phyloP scores from a whole-genome alignment of 2,797 vertebrate species.

The Eurystomus glaucurus region DNA sequence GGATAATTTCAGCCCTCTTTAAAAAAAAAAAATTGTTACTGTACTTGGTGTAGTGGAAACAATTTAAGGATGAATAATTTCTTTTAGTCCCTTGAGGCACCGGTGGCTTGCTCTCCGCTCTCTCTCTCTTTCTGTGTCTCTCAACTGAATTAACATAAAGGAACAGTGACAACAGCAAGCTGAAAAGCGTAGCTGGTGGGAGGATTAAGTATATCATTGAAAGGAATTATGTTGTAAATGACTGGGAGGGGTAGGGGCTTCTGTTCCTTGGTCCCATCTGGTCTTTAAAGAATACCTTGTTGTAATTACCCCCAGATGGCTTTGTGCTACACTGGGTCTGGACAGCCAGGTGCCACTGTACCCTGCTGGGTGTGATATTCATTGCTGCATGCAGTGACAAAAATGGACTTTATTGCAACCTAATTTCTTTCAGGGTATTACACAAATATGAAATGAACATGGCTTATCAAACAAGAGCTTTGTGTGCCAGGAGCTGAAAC shows the following conservation, averaged over 20 bases:
- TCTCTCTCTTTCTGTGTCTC: slow-evolving; percentile 77
- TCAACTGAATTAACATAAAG: slow-evolving; percentile 96
- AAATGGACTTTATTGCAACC: slow-evolving; percentile 92
- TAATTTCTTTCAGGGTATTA: slow-evolving; percentile 89
- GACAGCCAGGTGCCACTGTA: slow-evolving; percentile 96
- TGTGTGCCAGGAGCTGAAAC: slow-evolving; percentile 69
- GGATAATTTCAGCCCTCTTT: slow-evolving; percentile 85
- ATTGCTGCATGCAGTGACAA: slow-evolving; percentile 87
- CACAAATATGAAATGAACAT: slow-evolving; percentile 88
- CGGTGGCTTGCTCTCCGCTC: slow-evolving; percentile 77
- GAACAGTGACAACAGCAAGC: slow-evolving; percentile 93
- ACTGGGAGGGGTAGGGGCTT: slow-evolving; percentile 90
- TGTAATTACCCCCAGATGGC: slow-evolving; percentile 99
- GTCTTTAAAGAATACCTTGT: slow-evolving; percentile 99
- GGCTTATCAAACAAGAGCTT: slow-evolving; percentile 77
- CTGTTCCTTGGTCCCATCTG: slow-evolving; percentile 95
- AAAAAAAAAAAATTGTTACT: slow-evolving; percentile 87
- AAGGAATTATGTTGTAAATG: slow-evolving; percentile 99
- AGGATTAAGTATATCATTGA: slow-evolving; percentile 99
- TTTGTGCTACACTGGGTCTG: slow-evolving; percentile 91
- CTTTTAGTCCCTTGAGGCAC: slow-evolving; percentile 90
- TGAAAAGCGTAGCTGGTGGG: slow-evolving; percentile 98
- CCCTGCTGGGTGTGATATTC: slow-evolving; percentile 95
- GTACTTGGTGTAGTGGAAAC: slow-evolving; percentile 94
- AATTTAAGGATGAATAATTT: slow-evolving; percentile 96